Percentiles rank a stretch among this genome's conserved stretches.
These are phyloP conservation scores for Pipistrellus pipistrellus DNA, from an alignment of 2,797 vertebrate genomes.

Conservation along the genomic window DNA sequence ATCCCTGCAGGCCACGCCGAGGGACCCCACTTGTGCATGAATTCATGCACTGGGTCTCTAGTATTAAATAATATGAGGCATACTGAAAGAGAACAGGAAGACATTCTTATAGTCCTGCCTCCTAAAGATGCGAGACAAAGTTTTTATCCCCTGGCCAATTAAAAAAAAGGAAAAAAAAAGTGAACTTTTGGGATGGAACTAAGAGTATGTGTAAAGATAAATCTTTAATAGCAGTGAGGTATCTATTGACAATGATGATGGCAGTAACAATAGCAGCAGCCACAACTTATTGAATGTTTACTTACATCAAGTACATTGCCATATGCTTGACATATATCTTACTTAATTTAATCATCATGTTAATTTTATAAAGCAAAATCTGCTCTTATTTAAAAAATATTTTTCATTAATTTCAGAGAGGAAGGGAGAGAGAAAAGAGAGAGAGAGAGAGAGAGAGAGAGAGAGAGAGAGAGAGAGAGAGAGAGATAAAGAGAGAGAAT, in stretches of 20 bases:
- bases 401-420: too few relatives aligned
- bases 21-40: too few relatives aligned
- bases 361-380: constrained; percentile 9
- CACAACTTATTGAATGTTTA: background rate
- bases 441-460: too few relatives aligned
- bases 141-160: background rate
- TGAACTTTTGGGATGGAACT: background rate
- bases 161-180: background rate
- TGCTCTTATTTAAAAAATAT: background rate
- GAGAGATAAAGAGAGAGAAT: too few relatives aligned
- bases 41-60: too few relatives aligned
- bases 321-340: background rate
- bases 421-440: too few relatives aligned
- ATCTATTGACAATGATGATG: too few relatives aligned
- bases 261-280: background rate
- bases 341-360: background rate
- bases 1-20: too few relatives aligned
- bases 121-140: background rate
- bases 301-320: background rate
- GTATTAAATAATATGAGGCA: background rate
- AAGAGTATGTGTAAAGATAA: background rate
- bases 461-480: too few relatives aligned
- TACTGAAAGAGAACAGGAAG: constrained; percentile 8
- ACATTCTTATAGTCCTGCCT: background rate
- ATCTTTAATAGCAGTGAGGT: background rate